Conservation (phyloP, 2,797 vertebrate genomes). For the Lepus oiostolus region DNA sequence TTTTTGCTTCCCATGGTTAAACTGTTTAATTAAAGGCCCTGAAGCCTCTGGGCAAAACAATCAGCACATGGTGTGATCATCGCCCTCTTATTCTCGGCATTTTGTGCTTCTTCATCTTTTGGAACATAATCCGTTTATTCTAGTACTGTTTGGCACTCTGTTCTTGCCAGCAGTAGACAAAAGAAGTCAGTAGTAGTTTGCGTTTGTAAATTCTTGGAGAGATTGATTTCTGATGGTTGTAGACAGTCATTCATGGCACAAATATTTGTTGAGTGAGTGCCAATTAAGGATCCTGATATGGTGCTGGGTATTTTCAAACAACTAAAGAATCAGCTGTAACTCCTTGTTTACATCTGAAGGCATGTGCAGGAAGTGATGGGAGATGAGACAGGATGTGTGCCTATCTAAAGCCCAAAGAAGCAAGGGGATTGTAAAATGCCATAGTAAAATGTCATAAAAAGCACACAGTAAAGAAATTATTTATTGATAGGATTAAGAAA, state of each 20-base stretch:
- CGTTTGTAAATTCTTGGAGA: conserved; percentile 43
- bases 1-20: conserved; percentile 73
- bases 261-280: conserved; percentile 46
- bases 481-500: conserved; percentile 21
- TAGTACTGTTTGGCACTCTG: conserved; percentile 64
- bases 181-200: conserved; percentile 50
- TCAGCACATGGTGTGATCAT: conserved; percentile 58
- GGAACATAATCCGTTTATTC: conserved; percentile 76
- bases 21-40: conserved; percentile 77
- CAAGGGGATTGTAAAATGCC: not conserved
- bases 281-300: not conserved
- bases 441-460: not conserved
- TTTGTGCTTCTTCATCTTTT: conserved; percentile 70
- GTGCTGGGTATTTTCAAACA: conserved; percentile 38
- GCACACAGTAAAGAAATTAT: not conserved
- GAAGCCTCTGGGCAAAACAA: conserved; percentile 74
- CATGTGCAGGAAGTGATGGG: not conserved
- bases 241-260: conserved; percentile 37
- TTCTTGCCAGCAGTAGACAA: conserved; percentile 46
- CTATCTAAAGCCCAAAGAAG: not conserved
- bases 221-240: conserved; percentile 49
- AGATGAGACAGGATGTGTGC: not conserved
- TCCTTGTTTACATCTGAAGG: not conserved
- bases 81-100: conserved; percentile 28
- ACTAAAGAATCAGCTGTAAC: not conserved